Percentiles rank a stretch among this genome's conserved stretches.
Evolutionary conservation across 2,797 vertebrate species (phyloP).

Genomic region (Chanos chanos): DNA sequence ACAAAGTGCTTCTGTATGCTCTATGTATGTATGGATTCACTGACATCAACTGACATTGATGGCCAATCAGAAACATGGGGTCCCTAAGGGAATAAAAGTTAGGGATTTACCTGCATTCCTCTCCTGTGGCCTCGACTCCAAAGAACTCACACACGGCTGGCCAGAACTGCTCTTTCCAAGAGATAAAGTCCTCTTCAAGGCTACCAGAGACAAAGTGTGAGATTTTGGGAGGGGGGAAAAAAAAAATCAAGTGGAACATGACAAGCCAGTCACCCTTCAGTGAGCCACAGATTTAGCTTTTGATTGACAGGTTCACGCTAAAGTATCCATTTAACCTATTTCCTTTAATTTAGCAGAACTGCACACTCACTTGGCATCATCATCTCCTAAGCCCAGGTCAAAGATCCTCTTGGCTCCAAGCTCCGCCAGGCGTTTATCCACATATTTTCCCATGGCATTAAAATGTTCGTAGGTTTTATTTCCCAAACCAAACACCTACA

Average conservation of each 20-base stretch:
- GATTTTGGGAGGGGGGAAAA: not conserved
- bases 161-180: constrained; percentile 87
- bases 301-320: too few species aligned
- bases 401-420: constrained; percentile 78
- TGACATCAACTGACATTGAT: not conserved
- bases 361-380: constrained; percentile 78
- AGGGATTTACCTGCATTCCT: constrained; percentile 74
- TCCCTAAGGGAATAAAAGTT: too few species aligned
- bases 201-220: constrained; percentile 45
- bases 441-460: constrained; percentile 82
- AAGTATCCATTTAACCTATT: not conserved
- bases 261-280: not conserved
- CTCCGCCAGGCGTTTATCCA: constrained; percentile 78
- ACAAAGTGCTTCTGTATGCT: too few species aligned
- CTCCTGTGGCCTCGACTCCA: constrained; percentile 79
- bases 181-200: constrained; percentile 84
- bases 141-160: constrained; percentile 81
- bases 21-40: too few species aligned
- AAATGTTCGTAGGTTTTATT: constrained; percentile 86
- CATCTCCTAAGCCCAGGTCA: constrained; percentile 79
- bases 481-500: constrained; percentile 81
- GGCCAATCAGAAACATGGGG: not conserved
- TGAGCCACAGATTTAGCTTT: too few species aligned
- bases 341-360: not conserved
- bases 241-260: not conserved